phyloP scores from a whole-genome alignment of 92 coral and sea anemone genomes.

The Paramuricea clavata region DNA sequence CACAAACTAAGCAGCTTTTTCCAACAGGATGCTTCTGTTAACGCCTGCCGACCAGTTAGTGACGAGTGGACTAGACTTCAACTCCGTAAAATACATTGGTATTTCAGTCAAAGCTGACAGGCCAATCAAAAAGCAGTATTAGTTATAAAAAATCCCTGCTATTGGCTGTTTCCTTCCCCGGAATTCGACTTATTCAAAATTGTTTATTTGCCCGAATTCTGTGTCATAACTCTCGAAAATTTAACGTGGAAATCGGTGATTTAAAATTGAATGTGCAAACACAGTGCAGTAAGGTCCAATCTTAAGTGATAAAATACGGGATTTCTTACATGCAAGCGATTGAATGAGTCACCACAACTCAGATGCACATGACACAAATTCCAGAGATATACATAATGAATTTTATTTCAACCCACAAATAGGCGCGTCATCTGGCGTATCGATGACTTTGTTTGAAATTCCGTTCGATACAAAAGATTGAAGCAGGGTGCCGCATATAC shows the following conservation, averaged over 20 bases:
- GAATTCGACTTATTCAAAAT: not conserved
- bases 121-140: conserved; percentile 4
- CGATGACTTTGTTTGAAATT: not conserved
- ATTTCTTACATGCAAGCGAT: not conserved
- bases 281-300: not conserved
- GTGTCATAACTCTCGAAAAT: not conserved
- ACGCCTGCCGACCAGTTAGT: not conserved
- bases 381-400: conserved; percentile 9
- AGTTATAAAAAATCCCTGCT: not conserved
- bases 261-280: not conserved
- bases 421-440: not conserved
- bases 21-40: not conserved
- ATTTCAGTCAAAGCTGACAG: not conserved
- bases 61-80: not conserved
- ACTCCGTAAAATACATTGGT: conserved; percentile 19
- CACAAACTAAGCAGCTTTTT: not conserved
- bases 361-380: not conserved
- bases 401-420: not conserved
- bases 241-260: not conserved
- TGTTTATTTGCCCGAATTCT: not conserved
- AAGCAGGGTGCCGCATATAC: not conserved
- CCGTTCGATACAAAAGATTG: conserved; percentile 2
- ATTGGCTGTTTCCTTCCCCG: not conserved
- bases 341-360: not conserved
- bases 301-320: not conserved